phyloP scores from a whole-genome alignment of 30 jellyfish, hydroid and myxozoan genomes.

The Hydra vulgaris region DNA sequence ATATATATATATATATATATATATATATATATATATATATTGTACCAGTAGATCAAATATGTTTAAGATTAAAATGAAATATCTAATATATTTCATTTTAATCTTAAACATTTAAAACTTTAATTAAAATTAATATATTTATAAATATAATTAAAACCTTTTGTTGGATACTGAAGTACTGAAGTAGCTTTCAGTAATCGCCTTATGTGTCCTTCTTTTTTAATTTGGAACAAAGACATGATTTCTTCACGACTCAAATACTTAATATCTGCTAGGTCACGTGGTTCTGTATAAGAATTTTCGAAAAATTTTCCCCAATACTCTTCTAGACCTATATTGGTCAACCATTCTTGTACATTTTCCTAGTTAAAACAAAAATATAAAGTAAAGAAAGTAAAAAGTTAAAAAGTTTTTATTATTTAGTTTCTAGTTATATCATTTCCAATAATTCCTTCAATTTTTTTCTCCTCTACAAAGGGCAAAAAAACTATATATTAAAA shows the following conservation, averaged over 20 bases:
- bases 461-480: no score
- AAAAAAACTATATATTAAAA: no score
- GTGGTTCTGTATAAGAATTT: slow-evolving; percentile 84
- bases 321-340: slow-evolving; percentile 69
- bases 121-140: no score
- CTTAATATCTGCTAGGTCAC: slow-evolving; percentile 86
- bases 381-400: background rate
- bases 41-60: no score
- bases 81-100: no score
- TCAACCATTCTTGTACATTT: slow-evolving; percentile 87
- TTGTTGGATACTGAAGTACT: slow-evolving; percentile 79
- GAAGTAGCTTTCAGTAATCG: slow-evolving; percentile 54
- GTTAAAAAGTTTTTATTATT: background rate
- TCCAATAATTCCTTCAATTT: no score
- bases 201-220: slow-evolving; percentile 81
- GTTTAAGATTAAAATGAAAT: no score
- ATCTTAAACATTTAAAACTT: no score
- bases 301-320: slow-evolving; percentile 70
- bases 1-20: no score
- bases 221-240: slow-evolving; percentile 39
- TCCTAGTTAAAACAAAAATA: slow-evolving; percentile 35
- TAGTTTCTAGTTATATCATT: no score
- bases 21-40: no score
- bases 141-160: no score
- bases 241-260: slow-evolving; percentile 57